Evolutionary conservation across 1,140 invertebrate species (phyloP).

Genomic region (Sarcophaga bullata): DNA sequence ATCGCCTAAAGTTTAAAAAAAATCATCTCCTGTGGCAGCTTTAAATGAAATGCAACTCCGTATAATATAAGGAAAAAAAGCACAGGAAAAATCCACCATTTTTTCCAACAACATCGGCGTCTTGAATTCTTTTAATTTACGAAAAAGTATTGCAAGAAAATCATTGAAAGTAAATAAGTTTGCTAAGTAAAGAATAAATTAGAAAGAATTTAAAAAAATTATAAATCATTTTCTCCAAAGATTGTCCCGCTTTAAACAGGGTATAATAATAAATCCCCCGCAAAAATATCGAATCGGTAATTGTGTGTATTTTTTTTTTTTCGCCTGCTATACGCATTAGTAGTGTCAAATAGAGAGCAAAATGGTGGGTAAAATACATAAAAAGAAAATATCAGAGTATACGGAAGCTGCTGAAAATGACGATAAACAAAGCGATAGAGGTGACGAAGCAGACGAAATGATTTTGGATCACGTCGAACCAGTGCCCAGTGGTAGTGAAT

Average conservation of each 20-base stretch:
- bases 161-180: no score
- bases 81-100: slow-evolving; percentile 21
- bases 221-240: neutral
- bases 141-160: neutral
- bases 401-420: slow-evolving; percentile 49
- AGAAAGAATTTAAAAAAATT: neutral
- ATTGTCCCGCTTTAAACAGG: neutral
- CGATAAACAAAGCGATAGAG: slow-evolving; percentile 40
- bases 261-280: neutral
- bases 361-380: slow-evolving; percentile 46
- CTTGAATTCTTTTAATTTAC: neutral
- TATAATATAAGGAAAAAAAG: neutral
- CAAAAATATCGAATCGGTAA: neutral
- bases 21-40: neutral
- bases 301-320: slow-evolving; percentile 25
- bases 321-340: slow-evolving; percentile 12
- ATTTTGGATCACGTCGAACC: slow-evolving; percentile 4
- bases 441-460: slow-evolving; percentile 41
- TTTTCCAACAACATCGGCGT: slow-evolving; percentile 23
- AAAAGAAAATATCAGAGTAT: slow-evolving; percentile 49
- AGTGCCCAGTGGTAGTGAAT: slow-evolving; percentile 35
- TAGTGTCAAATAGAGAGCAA: slow-evolving; percentile 14
- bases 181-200: neutral
- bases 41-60: neutral
- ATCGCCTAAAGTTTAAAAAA: no score